Base-by-base conservation (phyloP, 1,140 invertebrate genomes). In the Eupeodes corollae region DNA sequence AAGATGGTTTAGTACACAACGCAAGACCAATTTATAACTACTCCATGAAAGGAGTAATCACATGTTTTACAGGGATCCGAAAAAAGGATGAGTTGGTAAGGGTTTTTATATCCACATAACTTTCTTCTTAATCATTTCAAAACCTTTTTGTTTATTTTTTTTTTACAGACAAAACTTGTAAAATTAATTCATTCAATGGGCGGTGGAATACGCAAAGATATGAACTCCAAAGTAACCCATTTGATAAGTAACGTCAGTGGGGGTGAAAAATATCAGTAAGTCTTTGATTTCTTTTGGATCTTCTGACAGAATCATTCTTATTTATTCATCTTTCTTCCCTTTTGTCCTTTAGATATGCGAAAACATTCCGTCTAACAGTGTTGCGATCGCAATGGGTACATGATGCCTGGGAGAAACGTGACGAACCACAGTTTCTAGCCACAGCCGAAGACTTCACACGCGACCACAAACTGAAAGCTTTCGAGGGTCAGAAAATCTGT, bases 161-260 rank as follows among this genome's bases (percentile, higher is more conserved):
- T 52, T 55, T 74, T 69, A 31, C 67, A 92, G 89, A 82, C 79
- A 50, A 80, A 80, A 61, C 74, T 94, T 57, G 83, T 91, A 52
- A 82, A 82, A 56, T 75, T 89, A 61, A 85, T 95, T 52, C 91
- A 95, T 73, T 82, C 85, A 63, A 95, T 97, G 91, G 91, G 90
- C 52, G 92, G 91, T 14, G 92, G 87, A 58, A 86, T 96, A 55
- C 77, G 90, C 42, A 89, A 86, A 70, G 89, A 94, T 56, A 83
- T 91, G 74, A 82, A 79, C 47, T 75, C 77, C 15, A 90, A 86
- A 64, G 83, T 91, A 47, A 97, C 92, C 41, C 92, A 97, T 75
- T 75, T 98, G 35, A 88, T 98, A 54, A 88, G 91, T 42, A 86
- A 86, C 58, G 77, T 79, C 60, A 84, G 83, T 57, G 80, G 81